Evolutionary conservation across 2,888 invertebrate species (phyloP).

Genomic region (Microctonus hyperodae): DNA sequence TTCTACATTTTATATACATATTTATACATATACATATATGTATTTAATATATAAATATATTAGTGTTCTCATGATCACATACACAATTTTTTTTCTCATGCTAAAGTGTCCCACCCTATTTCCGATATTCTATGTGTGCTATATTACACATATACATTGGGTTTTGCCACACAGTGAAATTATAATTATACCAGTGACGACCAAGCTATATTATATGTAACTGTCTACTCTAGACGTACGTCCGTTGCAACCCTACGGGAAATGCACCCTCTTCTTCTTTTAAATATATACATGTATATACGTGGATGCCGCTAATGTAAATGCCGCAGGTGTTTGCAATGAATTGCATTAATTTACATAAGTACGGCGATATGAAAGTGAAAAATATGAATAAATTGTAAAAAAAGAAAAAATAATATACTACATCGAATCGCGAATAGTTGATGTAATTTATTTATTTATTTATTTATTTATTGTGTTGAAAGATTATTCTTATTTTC

Average conservation of each 20-base stretch:
- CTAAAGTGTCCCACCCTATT: neutral
- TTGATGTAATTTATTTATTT: neutral
- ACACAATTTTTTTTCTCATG: neutral
- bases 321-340: conserved; percentile 34
- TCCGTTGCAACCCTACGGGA: neutral
- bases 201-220: neutral
- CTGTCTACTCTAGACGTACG: neutral
- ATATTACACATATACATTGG: too few species aligned
- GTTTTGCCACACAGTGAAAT: neutral
- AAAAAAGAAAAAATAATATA: too few species aligned
- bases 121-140: neutral
- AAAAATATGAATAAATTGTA: conserved; percentile 18
- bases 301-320: neutral
- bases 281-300: neutral
- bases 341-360: conserved; percentile 19
- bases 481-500: neutral
- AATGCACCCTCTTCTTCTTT: neutral
- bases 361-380: neutral
- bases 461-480: neutral
- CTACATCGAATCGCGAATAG: conserved; percentile 22
- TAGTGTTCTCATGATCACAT: neutral
- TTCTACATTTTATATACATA: neutral
- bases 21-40: neutral
- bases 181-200: neutral
- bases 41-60: neutral